phyloP scores from a whole-genome alignment of 2,888 invertebrate species.

The Criorhina ranunculi region DNA sequence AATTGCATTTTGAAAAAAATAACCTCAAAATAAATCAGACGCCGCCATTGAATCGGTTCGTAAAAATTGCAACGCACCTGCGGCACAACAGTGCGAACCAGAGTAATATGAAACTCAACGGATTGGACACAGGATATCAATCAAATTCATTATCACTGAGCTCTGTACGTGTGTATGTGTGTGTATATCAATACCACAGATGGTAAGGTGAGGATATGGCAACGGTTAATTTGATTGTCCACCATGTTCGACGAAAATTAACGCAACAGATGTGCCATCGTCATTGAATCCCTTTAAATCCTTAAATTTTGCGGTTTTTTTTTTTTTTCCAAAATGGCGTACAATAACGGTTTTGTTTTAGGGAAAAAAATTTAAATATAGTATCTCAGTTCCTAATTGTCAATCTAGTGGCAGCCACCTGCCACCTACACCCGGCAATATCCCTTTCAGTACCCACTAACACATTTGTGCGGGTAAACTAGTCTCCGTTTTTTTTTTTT shows the following conservation, averaged over 20 bases:
- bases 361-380: neutral
- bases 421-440: constrained; percentile 59
- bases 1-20: constrained; percentile 19
- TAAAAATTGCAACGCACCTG: constrained; percentile 46
- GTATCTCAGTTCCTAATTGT: constrained; percentile 51
- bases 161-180: neutral
- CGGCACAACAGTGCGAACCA: neutral
- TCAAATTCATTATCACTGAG: constrained; percentile 56
- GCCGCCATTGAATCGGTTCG: no score
- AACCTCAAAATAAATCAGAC: constrained; percentile 60
- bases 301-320: no score
- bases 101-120: neutral
- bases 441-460: no score
- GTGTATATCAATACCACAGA: constrained; percentile 1
- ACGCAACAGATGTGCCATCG: constrained; percentile 73
- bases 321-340: neutral
- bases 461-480: no score
- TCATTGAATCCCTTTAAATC: neutral
- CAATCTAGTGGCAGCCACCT: constrained; percentile 61
- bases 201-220: constrained; percentile 23
- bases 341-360: neutral
- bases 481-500: no score
- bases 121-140: constrained; percentile 58
- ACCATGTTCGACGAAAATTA: constrained; percentile 43
- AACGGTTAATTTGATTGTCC: constrained; percentile 57